Evolutionary conservation across 2,888 invertebrate species (phyloP), one percentile per base, ranked within the genome.

Genomic region (Stegana nigrithorax): DNA sequence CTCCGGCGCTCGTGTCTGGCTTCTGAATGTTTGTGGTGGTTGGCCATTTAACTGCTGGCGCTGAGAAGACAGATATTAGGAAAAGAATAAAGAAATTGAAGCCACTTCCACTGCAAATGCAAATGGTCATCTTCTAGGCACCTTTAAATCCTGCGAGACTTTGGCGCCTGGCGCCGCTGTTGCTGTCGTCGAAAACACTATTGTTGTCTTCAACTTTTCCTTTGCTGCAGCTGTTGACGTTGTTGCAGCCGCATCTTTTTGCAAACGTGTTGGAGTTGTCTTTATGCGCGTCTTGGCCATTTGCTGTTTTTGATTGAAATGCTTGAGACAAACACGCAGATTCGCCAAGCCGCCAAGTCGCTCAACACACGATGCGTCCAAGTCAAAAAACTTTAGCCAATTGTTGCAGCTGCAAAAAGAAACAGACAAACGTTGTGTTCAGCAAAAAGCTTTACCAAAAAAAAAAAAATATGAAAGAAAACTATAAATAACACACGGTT

Each of bases 251-350:
- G 72, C 65, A 66, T 73, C 72, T 71, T 83, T 83, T 59, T 76
- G 69, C 60, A 70, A 69, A 59, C 83, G 82, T 63, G 80, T 67
- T 63, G 82, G 83, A 67, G 83, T 83, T 29, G 78, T 82, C 71
- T 82, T 83, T 60, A 83, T 82, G 60, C 82, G 73, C 62, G 83
- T 82, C 65, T 82, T 83, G 69, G 83, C 82, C 83, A 82, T 83
- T 67, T 72, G 72, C 68, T 67, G 65, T 53, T 69, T 68, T 60
- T 71, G 71, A 61, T 69, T 73, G 25, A 81, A 83, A 44, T 82
- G 81, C 59, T 75, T 69, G 47, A 70, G 71, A 65, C 81, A 81
- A 66, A 81, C 80, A 65, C 82, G 81, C 64, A 80, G 70, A 69
- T 77, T 80, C 29, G 71, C 64, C 44, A 80, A 59, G 17, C 80